Evolutionary conservation across 2,888 invertebrate species (phyloP), one percentile per base, ranked within the genome.

Genomic region (Poecilus cupreus): DNA sequence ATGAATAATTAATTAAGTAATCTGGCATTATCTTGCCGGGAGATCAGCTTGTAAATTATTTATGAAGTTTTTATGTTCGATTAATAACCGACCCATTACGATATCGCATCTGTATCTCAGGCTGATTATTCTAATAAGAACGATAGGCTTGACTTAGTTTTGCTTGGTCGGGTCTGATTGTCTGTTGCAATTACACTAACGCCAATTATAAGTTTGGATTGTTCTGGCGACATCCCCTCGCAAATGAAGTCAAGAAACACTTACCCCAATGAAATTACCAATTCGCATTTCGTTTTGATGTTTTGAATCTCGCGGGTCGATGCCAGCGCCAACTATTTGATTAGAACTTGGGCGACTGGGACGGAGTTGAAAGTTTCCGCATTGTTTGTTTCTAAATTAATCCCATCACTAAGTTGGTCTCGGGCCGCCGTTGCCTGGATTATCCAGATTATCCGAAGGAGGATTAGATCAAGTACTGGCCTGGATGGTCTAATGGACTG

Each of bases 361-460:
- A n/a, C n/a, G 24, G 20, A 72, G 24, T 13, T n/a, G n/a, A 46
- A 74, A 81, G 75, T 81, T 81, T 81, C 75, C 57, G 74, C 60
- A 75, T 81, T 75, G 81, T 81, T 81, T 81, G 81, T 75, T 81
- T 81, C 75, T 81, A 75, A 75, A 81, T 81, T 81, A 81, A 81
- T 81, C 81, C 64, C 75, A 75, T 81, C 75, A 81, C 37, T 81
- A 81, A 74, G 57, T 81, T 81, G 37, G 81, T 46, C 72, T 11
- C 32, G 70, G 22, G 13, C 49, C 16, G 13, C 60, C 20, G n/a
- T n/a, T 26, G 24, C 3, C 60, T 37, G 75, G 75, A 81, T 75
- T 81, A 75, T 79, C 39, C 72, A 60, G 81, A 81, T 81, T 81
- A 81, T 60, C 75, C 64, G 46, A 51, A 51, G 64, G 39, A 57